These are phyloP conservation scores for Xestobium rufovillosum DNA, from an alignment of 2,888 invertebrate species.

Conservation along the genomic window DNA sequence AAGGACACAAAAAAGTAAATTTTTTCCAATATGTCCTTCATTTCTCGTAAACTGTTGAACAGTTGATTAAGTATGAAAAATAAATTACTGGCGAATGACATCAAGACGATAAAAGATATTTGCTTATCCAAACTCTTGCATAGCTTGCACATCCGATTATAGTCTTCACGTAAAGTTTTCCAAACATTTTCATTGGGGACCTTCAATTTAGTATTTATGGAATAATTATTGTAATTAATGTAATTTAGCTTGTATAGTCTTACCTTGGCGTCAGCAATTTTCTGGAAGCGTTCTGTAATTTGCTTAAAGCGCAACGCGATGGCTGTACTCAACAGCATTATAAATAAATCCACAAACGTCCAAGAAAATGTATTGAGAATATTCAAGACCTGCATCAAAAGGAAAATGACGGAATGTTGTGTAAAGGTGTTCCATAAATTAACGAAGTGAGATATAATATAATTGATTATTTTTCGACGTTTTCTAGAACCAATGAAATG, in stretches of 20 bases:
- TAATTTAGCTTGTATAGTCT: background rate
- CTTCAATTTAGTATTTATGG: constrained; percentile 38
- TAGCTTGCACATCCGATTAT: constrained; percentile 53
- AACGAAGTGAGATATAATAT: no score
- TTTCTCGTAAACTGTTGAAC: constrained; percentile 52
- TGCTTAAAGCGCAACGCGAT: constrained; percentile 33
- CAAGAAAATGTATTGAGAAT: constrained; percentile 31
- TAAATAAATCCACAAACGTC: constrained; percentile 36
- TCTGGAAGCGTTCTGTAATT: constrained; percentile 26
- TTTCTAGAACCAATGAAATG: no score
- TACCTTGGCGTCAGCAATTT: background rate
- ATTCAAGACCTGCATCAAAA: constrained; percentile 28
- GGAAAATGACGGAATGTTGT: no score
- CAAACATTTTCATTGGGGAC: constrained; percentile 55
- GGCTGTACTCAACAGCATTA: constrained; percentile 32
- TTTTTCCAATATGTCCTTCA: constrained; percentile 26
- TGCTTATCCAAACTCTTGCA: constrained; percentile 53
- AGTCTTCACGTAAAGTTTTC: constrained; percentile 58
- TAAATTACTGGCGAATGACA: constrained; percentile 62
- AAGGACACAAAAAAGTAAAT: constrained; percentile 33
- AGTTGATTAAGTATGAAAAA: constrained; percentile 66
- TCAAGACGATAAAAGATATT: constrained; percentile 56
- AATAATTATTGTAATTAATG: constrained; percentile 5
- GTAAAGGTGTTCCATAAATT: no score
- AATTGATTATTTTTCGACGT: background rate